phyloP scores from a whole-genome alignment of 2,888 invertebrate genomes.

The Lithophane ornitopus region DNA sequence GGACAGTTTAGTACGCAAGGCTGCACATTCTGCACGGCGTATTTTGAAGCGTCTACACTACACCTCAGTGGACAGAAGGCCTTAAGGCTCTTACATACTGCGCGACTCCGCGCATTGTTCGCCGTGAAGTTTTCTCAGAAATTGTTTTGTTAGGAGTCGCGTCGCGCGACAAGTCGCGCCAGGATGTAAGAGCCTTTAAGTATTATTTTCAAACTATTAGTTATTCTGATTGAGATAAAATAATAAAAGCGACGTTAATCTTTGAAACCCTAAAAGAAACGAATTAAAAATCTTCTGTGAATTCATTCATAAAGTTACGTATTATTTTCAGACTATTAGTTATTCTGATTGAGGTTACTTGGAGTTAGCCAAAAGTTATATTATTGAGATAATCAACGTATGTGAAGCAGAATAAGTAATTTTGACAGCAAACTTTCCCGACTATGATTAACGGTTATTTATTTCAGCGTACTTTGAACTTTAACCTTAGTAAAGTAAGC shows the following conservation, averaged over 20 bases:
- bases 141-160: no score
- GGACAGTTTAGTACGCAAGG: not conserved
- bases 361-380: slow-evolving; percentile 32
- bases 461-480: slow-evolving; percentile 24
- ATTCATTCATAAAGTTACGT: not conserved
- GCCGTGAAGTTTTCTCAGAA: no score
- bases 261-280: not conserved
- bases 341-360: slow-evolving; percentile 24
- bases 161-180: no score
- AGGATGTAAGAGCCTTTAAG: no score
- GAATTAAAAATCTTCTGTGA: not conserved
- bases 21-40: not conserved
- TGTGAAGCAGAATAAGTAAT: slow-evolving; percentile 42
- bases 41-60: not conserved
- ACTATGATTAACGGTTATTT: slow-evolving; percentile 25
- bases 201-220: no score
- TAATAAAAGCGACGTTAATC: no score
- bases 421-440: slow-evolving; percentile 30
- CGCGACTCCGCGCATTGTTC: no score
- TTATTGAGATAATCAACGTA: slow-evolving; percentile 23
- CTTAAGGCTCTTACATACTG: no score
- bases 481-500: slow-evolving; percentile 3
- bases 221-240: no score
- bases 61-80: not conserved
- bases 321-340: slow-evolving; percentile 19